These are phyloP conservation scores for Actenoides hombroni DNA, from an alignment of 2,113 vertebrate genomes.

Conservation along the genomic window DNA sequence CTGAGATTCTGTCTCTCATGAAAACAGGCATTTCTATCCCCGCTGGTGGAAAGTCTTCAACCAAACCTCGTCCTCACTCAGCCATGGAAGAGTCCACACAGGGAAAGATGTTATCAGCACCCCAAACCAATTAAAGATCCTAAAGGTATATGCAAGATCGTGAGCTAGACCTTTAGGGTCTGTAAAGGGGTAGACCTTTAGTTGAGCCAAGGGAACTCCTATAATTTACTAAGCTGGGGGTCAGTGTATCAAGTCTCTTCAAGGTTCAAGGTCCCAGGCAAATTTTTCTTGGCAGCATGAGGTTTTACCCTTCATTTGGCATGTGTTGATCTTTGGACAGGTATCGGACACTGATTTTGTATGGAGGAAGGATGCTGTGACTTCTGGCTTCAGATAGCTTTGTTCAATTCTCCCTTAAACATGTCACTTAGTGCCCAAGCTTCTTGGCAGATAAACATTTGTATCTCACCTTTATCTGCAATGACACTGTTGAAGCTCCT, in stretches of 20 bases:
- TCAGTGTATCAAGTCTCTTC: not conserved
- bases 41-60: not conserved
- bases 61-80: not conserved
- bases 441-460: not conserved
- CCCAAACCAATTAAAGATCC: not conserved
- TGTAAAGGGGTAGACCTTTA: not conserved
- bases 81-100: not conserved
- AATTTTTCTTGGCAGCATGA: rapidly evolving
- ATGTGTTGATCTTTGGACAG: not conserved
- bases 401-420: not conserved
- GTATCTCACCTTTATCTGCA: not conserved
- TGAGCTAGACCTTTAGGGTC: not conserved
- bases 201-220: not conserved
- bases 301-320: not conserved
- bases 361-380: not conserved
- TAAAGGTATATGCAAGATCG: not conserved
- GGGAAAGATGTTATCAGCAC: not conserved
- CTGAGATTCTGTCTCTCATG: not conserved
- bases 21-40: not conserved
- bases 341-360: not conserved
- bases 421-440: not conserved
- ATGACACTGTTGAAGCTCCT: not conserved
- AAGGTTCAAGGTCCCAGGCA: not conserved
- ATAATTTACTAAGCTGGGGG: not conserved
- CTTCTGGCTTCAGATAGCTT: not conserved